Conservation (phyloP, 2,113 vertebrate genomes). For the Mesoclemmys tuberculata region DNA sequence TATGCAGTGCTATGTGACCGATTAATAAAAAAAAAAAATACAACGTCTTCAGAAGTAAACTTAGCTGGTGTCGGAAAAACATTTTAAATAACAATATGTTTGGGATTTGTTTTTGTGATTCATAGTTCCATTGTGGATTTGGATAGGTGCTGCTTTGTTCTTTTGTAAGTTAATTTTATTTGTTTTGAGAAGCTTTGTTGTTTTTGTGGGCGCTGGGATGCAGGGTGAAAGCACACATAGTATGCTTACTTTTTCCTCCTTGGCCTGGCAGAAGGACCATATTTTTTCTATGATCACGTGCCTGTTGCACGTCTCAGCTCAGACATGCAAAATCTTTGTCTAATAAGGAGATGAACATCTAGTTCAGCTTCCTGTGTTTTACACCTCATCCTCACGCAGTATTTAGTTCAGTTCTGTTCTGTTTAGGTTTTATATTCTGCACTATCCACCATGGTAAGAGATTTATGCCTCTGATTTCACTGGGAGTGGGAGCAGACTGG, state of each 20-base stretch:
- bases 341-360: background rate
- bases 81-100: conserved; percentile 32
- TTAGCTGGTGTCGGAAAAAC: conserved; percentile 38
- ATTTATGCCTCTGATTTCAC: background rate
- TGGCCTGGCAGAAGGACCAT: background rate
- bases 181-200: background rate
- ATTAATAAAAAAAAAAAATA: background rate
- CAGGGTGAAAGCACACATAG: background rate
- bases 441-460: background rate
- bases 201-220: background rate
- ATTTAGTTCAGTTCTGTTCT: background rate
- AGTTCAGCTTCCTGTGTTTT: background rate
- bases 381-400: background rate
- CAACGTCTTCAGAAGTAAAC: background rate
- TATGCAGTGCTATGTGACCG: conserved; percentile 21
- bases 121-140: background rate
- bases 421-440: background rate
- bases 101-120: background rate
- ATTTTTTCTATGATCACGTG: background rate
- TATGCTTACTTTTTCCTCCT: background rate
- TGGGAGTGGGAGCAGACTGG: background rate
- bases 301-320: background rate
- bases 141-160: background rate
- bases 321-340: background rate
- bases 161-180: background rate